phyloP scores from a whole-genome alignment of 2,888 invertebrate species.

The Seira ritae region DNA sequence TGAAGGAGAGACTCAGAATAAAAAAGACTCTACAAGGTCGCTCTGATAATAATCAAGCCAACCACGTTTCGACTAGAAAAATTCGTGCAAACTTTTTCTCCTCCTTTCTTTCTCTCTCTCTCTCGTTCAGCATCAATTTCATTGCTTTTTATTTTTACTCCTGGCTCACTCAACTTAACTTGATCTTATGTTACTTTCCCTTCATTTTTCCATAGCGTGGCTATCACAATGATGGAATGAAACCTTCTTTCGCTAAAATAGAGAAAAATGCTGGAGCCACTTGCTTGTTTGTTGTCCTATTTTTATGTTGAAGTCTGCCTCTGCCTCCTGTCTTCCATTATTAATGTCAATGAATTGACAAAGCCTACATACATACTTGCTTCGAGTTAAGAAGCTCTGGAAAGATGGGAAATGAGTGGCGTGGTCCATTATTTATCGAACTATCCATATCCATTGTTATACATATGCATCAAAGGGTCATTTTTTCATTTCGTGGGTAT shows the following conservation, averaged over 20 bases:
- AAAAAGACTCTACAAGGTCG: neutral
- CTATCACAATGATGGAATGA: neutral
- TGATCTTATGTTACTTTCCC: neutral
- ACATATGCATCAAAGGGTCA: no score
- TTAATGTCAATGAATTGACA: slow-evolving; percentile 55
- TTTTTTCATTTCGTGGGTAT: no score
- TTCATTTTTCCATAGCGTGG: neutral
- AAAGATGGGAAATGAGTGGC: neutral
- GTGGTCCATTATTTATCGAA: neutral
- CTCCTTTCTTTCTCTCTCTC: neutral
- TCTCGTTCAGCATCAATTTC: slow-evolving; percentile 9
- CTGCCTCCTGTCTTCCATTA: slow-evolving; percentile 37
- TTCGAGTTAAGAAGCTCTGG: neutral
- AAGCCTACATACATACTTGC: neutral
- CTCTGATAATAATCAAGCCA: neutral
- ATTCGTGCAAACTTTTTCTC: neutral
- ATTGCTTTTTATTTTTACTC: neutral
- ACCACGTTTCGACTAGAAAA: neutral
- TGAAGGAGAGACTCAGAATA: neutral
- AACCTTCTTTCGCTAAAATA: neutral
- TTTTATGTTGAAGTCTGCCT: neutral
- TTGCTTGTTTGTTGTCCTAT: neutral
- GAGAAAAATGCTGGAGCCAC: neutral
- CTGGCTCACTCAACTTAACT: neutral
- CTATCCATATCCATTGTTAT: no score